Conservation (phyloP, 2,797 vertebrate genomes). For the Oceanodroma leucorhoa region DNA sequence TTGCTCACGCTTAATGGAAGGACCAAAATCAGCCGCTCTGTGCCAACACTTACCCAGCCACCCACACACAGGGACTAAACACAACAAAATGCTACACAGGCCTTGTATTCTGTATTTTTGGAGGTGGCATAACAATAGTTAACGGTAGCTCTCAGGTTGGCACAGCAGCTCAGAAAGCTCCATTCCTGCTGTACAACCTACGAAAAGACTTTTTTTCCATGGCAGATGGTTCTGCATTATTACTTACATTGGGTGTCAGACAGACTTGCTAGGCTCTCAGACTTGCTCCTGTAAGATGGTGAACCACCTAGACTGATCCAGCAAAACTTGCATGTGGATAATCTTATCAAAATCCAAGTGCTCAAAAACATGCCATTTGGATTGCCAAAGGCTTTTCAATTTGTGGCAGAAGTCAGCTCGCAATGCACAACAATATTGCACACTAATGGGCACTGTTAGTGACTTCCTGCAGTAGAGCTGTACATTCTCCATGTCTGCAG, state of each 20-base stretch:
- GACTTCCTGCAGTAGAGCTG: not conserved
- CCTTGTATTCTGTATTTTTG: not conserved
- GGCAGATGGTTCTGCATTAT: not conserved
- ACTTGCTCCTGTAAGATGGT: not conserved
- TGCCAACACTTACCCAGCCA: not conserved
- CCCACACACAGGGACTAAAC: not conserved
- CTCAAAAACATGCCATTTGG: not conserved
- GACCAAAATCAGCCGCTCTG: not conserved
- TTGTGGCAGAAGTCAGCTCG: not conserved
- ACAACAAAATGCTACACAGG: not conserved
- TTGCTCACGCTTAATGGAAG: not conserved
- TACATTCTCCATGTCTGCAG: not conserved
- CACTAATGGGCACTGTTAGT: not conserved
- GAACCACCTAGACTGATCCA: not conserved
- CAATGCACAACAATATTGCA: not conserved
- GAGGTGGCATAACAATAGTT: not conserved
- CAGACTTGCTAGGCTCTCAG: not conserved
- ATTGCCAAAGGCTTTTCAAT: not conserved
- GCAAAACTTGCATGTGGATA: not conserved
- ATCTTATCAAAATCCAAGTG: not conserved
- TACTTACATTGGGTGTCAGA: not conserved
- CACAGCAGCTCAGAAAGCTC: not conserved
- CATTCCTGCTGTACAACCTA: not conserved
- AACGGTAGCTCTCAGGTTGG: not conserved
- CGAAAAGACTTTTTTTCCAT: not conserved